phyloP scores from a whole-genome alignment of 1,140 invertebrate genomes.

The Mycetomoellerius zeteki region DNA sequence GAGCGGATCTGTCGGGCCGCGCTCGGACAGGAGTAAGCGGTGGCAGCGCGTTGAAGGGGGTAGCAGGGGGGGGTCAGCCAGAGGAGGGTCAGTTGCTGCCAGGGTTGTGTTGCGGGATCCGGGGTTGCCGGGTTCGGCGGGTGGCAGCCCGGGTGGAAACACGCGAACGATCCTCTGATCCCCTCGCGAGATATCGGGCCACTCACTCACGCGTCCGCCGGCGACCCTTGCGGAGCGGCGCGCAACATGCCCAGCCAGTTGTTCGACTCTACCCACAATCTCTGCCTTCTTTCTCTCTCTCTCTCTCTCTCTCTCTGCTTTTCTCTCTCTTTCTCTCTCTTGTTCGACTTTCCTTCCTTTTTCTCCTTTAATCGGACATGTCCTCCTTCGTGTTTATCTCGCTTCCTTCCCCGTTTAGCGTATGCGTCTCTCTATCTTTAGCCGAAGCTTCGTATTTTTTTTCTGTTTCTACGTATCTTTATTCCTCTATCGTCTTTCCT shows the following conservation, averaged over 20 bases:
- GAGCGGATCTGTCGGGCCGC: slow-evolving; percentile 57
- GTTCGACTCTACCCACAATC: slow-evolving; percentile 71
- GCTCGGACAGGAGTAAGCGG: slow-evolving; percentile 75
- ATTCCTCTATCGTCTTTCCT: slow-evolving; percentile 24
- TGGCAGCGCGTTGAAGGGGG: slow-evolving; percentile 49
- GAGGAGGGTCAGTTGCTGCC: slow-evolving; percentile 71
- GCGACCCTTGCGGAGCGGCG: slow-evolving; percentile 79
- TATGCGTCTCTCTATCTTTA: slow-evolving; percentile 36
- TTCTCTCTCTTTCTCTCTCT: background rate
- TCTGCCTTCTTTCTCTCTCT: slow-evolving; percentile 41
- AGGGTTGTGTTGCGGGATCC: slow-evolving; percentile 76
- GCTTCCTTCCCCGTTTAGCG: slow-evolving; percentile 41
- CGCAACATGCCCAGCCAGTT: slow-evolving; percentile 79
- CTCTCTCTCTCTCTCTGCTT: slow-evolving; percentile 14
- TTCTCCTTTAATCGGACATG: slow-evolving; percentile 14
- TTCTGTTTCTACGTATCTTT: slow-evolving; percentile 21
- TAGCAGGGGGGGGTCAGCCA: slow-evolving; percentile 26
- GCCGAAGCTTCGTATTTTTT: slow-evolving; percentile 17
- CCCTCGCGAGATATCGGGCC: slow-evolving; percentile 86
- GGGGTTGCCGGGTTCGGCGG: slow-evolving; percentile 79
- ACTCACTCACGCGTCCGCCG: slow-evolving; percentile 85
- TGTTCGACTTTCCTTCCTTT: slow-evolving; percentile 41
- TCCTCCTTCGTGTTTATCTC: slow-evolving; percentile 43
- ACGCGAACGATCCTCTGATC: slow-evolving; percentile 86
- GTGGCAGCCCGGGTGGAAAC: slow-evolving; percentile 80